A percentile compares a stretch with the other conserved stretches of the same genome.
Evolutionary conservation across 2,797 vertebrate species (phyloP).

Genomic region (Coregonus ussuriensis): DNA sequence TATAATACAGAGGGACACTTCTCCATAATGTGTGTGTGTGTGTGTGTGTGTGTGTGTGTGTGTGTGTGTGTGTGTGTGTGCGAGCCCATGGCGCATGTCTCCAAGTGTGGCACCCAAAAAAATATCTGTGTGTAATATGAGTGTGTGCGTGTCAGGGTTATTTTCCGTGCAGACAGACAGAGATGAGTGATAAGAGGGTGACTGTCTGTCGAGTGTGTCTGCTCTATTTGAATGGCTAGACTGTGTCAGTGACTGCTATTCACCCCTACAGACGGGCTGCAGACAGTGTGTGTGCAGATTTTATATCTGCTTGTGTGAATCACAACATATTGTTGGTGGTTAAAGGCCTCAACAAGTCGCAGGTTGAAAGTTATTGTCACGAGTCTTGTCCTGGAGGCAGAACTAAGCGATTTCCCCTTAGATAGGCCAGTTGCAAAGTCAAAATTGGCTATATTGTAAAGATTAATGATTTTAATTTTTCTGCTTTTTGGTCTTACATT

Average conservation of each 20-base stretch:
- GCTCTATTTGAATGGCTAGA: constrained; percentile 55
- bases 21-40: background rate
- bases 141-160: background rate
- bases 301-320: constrained; percentile 7
- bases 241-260: constrained; percentile 16
- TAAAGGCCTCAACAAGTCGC: constrained; percentile 33
- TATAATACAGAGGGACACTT: background rate
- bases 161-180: constrained; percentile 58
- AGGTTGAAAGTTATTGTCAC: background rate
- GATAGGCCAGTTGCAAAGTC: too few relatives aligned
- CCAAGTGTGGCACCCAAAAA: too few relatives aligned
- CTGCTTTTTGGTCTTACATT: too few relatives aligned
- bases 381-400: too few relatives aligned
- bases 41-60: too few relatives aligned
- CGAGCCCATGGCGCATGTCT: too few relatives aligned
- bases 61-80: too few relatives aligned
- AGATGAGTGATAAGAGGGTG: constrained; percentile 51
- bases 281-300: background rate
- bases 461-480: too few relatives aligned
- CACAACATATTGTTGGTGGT: constrained; percentile 31
- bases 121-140: background rate
- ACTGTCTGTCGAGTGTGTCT: constrained; percentile 42
- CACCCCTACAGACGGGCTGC: constrained; percentile 2
- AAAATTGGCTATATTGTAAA: too few relatives aligned
- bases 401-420: too few relatives aligned